Conservation (phyloP, 2,113 vertebrate genomes). For the Psittacula cyanocephala region DNA sequence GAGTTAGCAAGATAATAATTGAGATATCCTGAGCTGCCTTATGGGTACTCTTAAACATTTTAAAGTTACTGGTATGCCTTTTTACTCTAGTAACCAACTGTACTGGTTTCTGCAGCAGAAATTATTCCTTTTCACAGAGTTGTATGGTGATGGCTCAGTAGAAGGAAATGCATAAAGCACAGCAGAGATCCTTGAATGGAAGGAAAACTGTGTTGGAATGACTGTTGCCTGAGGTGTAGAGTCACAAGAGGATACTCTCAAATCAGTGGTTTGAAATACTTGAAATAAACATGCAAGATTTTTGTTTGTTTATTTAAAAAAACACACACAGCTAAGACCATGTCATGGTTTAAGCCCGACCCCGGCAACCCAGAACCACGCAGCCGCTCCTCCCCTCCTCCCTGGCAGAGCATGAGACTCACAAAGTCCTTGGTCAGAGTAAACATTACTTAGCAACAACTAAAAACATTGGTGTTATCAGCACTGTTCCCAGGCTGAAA, state of each 20-base stretch:
- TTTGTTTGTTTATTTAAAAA: neutral
- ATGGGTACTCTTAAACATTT: neutral
- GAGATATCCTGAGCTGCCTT: neutral
- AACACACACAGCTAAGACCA: neutral
- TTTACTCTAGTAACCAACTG: neutral
- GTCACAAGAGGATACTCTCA: neutral
- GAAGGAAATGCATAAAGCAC: neutral
- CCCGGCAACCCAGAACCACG: too few species aligned
- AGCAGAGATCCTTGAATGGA: neutral
- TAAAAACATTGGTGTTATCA: too few species aligned
- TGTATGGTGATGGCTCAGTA: neutral
- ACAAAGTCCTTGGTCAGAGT: too few species aligned
- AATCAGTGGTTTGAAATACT: neutral
- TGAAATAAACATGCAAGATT: neutral
- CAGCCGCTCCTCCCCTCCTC: too few species aligned
- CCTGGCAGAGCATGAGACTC: too few species aligned
- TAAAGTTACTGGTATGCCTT: neutral
- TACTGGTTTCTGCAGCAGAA: neutral
- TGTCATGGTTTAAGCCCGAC: neutral
- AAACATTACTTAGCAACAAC: too few species aligned
- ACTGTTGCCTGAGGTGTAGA: neutral
- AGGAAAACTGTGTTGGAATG: neutral
- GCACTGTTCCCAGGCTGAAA: too few species aligned
- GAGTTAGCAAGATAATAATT: neutral
- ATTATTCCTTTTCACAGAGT: neutral